A percentile compares a stretch with the other conserved stretches of the same genome.
Conservation (phyloP, 2,113 vertebrate genomes). For the Lutjanus erythropterus region DNA sequence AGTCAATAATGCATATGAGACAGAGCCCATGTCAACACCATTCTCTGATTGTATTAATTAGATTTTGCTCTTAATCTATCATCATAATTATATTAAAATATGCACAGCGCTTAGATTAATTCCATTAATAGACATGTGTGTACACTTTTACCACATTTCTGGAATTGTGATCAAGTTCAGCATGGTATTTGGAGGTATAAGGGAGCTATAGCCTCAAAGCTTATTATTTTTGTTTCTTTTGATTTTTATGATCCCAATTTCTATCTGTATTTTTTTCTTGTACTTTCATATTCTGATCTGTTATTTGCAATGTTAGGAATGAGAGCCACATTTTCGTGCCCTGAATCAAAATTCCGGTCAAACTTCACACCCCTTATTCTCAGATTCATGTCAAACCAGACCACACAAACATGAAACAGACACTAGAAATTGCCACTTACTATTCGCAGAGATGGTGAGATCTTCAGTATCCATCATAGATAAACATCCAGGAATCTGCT, state of each 20-base stretch:
- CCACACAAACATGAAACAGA: no score
- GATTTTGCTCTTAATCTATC: constrained; percentile 12
- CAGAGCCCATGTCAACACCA: constrained; percentile 21
- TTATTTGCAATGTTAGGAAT: neutral
- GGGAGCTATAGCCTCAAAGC: no score
- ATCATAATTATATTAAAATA: constrained; percentile 7
- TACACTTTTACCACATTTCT: neutral
- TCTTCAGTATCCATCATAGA: neutral
- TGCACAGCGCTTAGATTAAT: neutral
- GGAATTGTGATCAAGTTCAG: neutral
- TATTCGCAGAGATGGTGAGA: neutral
- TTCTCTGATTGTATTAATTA: constrained; percentile 35
- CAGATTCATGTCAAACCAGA: neutral
- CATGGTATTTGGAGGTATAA: neutral
- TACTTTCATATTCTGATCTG: no score
- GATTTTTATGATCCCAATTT: neutral
- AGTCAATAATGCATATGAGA: constrained; percentile 27
- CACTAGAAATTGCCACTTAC: no score
- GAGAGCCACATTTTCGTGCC: neutral
- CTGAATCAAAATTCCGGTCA: neutral
- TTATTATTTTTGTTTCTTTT: neutral
- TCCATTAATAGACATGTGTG: neutral
- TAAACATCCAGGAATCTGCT: neutral
- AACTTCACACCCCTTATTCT: neutral
- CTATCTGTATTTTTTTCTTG: neutral